Evolutionary conservation across 2,888 invertebrate species (phyloP), one percentile per base, ranked within the genome.

Genomic region (Carabus problematicus): DNA sequence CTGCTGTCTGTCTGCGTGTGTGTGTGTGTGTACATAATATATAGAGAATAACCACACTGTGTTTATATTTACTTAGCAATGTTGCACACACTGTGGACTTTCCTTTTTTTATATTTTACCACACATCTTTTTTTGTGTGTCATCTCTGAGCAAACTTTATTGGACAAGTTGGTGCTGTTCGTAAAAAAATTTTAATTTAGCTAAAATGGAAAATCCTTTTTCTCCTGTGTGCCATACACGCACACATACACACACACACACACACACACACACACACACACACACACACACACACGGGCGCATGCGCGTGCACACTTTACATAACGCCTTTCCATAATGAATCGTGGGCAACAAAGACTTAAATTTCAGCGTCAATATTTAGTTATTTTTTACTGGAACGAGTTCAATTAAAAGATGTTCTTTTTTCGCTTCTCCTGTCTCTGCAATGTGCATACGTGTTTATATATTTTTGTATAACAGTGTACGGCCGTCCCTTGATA

Each of bases 41-140:
- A 29, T 2, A 29, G 29, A 79, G 78, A 78, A 78, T 77, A 77
- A 77, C 76, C 6, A 29, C 6, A 6, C 29, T 29, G 29, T 79
- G 79, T 80, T 79, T 79, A 78, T 79, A 79, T 80, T 79, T 80
- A 77, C 76, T 70, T 73, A 78, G 78, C 77, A 79, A 78, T 80
- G 78, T 78, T 77, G 78, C 75, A 76, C 29, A 2, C 29, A 6
- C 73, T 78, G 77, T 79, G 77, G 76, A 79, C 77, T 76, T 73
- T 74, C 75, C 74, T 74, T 75, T 77, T 78, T 78, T 77, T 29
- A 29, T 78, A 76, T 78, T 80, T 75, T 75, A 75, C 75, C 75
- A 73, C 75, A 75, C 75, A 77, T 76, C 77, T 72, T 58, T 56
- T 29, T 29, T 29, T 29, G 2, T 6, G 2, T 29, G 29, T 6